Percentiles rank a stretch among this genome's conserved stretches.
Evolutionary conservation across 2,113 vertebrate genomes (phyloP).

Genomic region (Galemys pyrenaicus): DNA sequence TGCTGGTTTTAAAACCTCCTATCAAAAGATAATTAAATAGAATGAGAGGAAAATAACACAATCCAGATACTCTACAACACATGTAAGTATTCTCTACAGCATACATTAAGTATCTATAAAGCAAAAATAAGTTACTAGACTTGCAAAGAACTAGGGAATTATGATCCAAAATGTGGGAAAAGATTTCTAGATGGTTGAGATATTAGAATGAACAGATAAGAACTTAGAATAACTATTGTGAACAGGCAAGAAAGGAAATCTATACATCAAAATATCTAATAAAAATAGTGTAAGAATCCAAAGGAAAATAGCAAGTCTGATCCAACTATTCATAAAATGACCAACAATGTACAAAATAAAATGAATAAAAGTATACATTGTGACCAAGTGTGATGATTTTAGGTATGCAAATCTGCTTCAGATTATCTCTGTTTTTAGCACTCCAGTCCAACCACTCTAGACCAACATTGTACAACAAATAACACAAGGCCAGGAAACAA

Average conservation of each 20-base stretch:
- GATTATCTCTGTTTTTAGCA: neutral
- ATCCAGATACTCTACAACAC: neutral
- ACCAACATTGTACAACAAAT: neutral
- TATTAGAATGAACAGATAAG: neutral
- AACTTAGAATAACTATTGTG: neutral
- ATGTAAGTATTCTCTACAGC: neutral
- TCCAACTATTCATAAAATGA: too few relatives aligned
- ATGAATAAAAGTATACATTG: too few relatives aligned
- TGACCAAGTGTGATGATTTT: too few relatives aligned
- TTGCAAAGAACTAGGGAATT: neutral
- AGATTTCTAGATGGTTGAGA: neutral
- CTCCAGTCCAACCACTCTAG: too few relatives aligned
- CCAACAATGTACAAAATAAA: too few relatives aligned
- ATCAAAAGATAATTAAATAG: neutral
- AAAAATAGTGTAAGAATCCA: too few relatives aligned
- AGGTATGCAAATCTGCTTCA: too few relatives aligned
- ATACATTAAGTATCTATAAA: neutral
- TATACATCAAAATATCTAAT: too few relatives aligned
- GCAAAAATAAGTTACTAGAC: neutral
- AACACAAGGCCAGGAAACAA: neutral
- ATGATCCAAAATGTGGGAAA: neutral
- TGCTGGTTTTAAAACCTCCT: neutral
- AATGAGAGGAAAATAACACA: neutral
- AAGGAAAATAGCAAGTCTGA: too few relatives aligned
- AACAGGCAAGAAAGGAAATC: neutral